Evolutionary conservation across 2,888 invertebrate species (phyloP).

Genomic region (Orthonevra nobilis): DNA sequence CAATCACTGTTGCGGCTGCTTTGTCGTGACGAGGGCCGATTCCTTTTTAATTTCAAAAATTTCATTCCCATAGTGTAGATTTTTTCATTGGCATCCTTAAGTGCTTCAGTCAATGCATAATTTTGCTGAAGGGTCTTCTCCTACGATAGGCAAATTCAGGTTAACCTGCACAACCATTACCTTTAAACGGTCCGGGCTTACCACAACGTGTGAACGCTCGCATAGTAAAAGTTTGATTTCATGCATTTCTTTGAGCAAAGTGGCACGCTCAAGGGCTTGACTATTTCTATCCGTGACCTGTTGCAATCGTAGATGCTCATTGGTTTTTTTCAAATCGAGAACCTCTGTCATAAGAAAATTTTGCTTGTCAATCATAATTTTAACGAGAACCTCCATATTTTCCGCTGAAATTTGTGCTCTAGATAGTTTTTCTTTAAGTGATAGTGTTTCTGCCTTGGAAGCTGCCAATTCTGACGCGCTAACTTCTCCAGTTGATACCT

Average conservation of each 20-base stretch:
- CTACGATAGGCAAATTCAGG: conserved; percentile 55
- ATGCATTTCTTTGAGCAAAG: conserved; percentile 74
- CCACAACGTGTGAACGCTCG: conserved; percentile 69
- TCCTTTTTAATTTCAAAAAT: conserved; percentile 72
- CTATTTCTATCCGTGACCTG: conserved; percentile 76
- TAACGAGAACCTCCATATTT: conserved; percentile 76
- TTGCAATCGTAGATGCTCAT: conserved; percentile 73
- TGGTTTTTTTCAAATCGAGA: conserved; percentile 73
- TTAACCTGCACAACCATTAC: too few relatives aligned
- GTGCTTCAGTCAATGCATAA: conserved; percentile 62
- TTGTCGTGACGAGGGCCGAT: conserved; percentile 42
- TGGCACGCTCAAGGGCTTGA: conserved; percentile 75
- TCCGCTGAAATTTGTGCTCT: conserved; percentile 74
- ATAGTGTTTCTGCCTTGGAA: conserved; percentile 76
- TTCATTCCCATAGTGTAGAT: conserved; percentile 74
- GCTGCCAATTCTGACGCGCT: conserved; percentile 75
- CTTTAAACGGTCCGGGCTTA: too few relatives aligned
- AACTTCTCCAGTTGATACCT: conserved; percentile 40
- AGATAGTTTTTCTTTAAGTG: conserved; percentile 74
- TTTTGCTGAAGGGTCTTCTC: conserved; percentile 71
- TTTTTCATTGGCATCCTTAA: conserved; percentile 73
- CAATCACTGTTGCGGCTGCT: background rate
- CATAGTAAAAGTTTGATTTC: conserved; percentile 71
- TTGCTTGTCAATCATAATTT: conserved; percentile 76
- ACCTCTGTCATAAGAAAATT: conserved; percentile 75